A percentile compares a stretch with the other conserved stretches of the same genome.
Conservation (phyloP, 2,888 invertebrate genomes). For the Pheosia gnoma region DNA sequence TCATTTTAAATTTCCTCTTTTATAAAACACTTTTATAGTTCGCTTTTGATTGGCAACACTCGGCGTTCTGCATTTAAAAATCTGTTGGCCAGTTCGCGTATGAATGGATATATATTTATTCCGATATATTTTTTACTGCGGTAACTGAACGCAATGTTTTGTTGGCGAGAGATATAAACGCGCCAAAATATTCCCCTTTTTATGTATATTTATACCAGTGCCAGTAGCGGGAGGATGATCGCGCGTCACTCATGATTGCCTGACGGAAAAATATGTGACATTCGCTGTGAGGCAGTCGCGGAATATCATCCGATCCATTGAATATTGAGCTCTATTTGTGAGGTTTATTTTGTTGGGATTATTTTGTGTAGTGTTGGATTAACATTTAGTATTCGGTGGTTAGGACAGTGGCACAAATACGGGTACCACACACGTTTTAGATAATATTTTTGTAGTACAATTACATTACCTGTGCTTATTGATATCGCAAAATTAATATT, state of each 20-base stretch:
- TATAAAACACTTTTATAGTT: constrained; percentile 8
- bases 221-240: constrained; percentile 1
- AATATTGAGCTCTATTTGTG: background rate
- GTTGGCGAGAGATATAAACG: constrained; percentile 15
- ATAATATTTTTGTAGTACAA: too few relatives aligned
- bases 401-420: too few relatives aligned
- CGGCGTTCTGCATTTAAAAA: constrained; percentile 17
- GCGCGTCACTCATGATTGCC: constrained; percentile 4
- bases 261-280: constrained; percentile 4
- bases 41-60: constrained; percentile 30
- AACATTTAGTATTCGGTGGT: too few relatives aligned
- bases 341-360: background rate
- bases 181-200: constrained; percentile 17
- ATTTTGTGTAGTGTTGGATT: background rate
- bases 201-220: background rate
- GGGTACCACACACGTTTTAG: too few relatives aligned
- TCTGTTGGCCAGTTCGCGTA: constrained; percentile 18
- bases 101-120: constrained; percentile 11
- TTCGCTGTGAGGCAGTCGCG: background rate
- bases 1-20: constrained; percentile 17
- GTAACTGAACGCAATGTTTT: constrained; percentile 9
- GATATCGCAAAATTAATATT: too few relatives aligned
- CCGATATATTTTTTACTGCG: constrained; percentile 10
- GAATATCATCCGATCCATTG: constrained; percentile 1
- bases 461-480: too few relatives aligned